Evolutionary conservation across 2,797 vertebrate species (phyloP).

Genomic region (Alcedo atthis): DNA sequence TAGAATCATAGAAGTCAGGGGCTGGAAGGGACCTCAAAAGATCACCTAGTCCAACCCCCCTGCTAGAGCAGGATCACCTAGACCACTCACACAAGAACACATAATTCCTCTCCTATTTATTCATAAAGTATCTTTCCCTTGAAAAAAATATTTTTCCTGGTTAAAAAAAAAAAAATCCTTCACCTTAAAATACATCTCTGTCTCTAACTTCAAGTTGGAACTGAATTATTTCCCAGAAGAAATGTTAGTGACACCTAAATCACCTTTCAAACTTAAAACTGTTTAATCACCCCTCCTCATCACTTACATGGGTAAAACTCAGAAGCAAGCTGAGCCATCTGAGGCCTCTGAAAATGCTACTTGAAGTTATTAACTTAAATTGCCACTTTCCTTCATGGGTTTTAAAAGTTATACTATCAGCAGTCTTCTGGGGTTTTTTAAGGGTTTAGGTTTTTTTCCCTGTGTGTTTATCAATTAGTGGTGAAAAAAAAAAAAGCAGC

Average conservation of each 20-base stretch:
- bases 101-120: neutral
- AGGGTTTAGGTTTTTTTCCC: neutral
- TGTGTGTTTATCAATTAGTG: neutral
- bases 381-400: neutral
- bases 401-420: neutral
- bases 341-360: neutral
- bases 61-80: no score
- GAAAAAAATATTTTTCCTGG: neutral
- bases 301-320: neutral
- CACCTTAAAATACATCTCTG: neutral
- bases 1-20: no score
- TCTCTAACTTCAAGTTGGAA: neutral
- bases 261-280: neutral
- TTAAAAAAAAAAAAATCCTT: neutral
- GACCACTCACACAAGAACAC: no score
- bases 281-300: neutral
- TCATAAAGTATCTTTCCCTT: neutral
- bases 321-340: neutral
- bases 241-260: neutral
- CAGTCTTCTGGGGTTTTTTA: neutral
- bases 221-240: neutral
- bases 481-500: conserved; percentile 22
- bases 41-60: no score
- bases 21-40: no score
- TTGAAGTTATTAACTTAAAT: neutral